phyloP scores from a whole-genome alignment of 2,797 vertebrate species.

The Selene dorsalis region DNA sequence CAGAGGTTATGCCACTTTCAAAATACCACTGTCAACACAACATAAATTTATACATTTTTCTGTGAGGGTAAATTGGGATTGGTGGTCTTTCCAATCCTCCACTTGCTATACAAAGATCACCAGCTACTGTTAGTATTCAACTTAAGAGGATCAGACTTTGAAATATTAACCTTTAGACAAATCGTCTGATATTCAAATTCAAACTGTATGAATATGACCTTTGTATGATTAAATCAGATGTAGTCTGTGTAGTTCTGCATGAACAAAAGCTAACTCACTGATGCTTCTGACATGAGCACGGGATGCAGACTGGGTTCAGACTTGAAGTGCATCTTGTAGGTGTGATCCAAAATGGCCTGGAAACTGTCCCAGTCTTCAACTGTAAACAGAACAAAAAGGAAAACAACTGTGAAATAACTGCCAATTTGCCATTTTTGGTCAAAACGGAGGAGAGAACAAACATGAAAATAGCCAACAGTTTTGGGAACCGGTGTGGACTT shows the following conservation, averaged over 20 bases:
- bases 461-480: neutral
- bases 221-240: neutral
- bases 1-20: conserved; percentile 20
- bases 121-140: neutral
- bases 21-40: conserved; percentile 15
- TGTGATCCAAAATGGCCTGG: conserved; percentile 98
- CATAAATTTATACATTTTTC: neutral
- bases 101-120: neutral
- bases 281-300: conserved; percentile 99
- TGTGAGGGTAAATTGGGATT: neutral
- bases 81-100: neutral
- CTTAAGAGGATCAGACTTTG: neutral
- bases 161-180: neutral
- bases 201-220: neutral
- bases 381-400: conserved; percentile 61
- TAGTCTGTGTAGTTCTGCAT: neutral
- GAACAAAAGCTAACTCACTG: conserved; percentile 84
- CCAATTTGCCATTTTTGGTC: neutral
- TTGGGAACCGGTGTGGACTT: neutral
- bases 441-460: neutral
- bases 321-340: conserved; percentile 99
- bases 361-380: conserved; percentile 99
- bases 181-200: neutral
- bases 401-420: conserved; percentile 2
- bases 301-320: conserved; percentile 98